Base-by-base conservation (phyloP, 1,140 invertebrate genomes). In the Tetragonula clypearis region DNA sequence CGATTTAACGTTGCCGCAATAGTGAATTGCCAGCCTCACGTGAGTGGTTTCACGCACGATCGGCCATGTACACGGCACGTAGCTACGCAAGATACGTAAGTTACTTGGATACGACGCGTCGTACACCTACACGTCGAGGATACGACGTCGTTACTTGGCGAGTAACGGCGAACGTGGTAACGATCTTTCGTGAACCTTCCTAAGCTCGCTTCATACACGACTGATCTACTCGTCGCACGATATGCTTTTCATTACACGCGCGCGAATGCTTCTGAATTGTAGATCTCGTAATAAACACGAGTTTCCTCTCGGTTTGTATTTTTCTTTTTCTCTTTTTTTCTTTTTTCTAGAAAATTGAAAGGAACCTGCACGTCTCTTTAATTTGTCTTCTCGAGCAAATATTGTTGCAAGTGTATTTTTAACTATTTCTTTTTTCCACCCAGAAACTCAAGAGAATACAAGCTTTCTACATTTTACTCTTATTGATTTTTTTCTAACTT, bases 71-170 rank as follows among this genome's bases (percentile, higher is more conserved):
- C 80, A 41, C 19, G 23, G 30, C 19, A 65, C 49, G 49, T 56
- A 21, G 68, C 17, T 60, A 62, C 58, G 26, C 15, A 79, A 41
- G 53, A 30, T 66, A 66, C n/a, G n/a, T 65, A 9, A 49, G 41
- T 49, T 49, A 73, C 30, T n/a, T 17, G 21, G 30, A 23, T 62
- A 62, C 60, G 23, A 62, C 26, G 41, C 41, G 21, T 55, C 41
- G 21, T 41, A 77, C 72, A 69, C 62, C 74, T 26, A 76, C 6
- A 41, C 76, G 82, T 68, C 55, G 55, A 79, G 62, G 68, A 79
- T 79, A 84, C 76, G 82, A 62, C 58, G 68, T 84, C 82, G 82
- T 84, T 84, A 83, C 74, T 78, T 83, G 71, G 73, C 62, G 12
- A 17, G 26, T 41, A 79, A 79, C 65, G 55, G 74, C 49, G 73